Evolutionary conservation across 2,797 vertebrate species (phyloP).

Genomic region (Pangasius sanitwongsei): DNA sequence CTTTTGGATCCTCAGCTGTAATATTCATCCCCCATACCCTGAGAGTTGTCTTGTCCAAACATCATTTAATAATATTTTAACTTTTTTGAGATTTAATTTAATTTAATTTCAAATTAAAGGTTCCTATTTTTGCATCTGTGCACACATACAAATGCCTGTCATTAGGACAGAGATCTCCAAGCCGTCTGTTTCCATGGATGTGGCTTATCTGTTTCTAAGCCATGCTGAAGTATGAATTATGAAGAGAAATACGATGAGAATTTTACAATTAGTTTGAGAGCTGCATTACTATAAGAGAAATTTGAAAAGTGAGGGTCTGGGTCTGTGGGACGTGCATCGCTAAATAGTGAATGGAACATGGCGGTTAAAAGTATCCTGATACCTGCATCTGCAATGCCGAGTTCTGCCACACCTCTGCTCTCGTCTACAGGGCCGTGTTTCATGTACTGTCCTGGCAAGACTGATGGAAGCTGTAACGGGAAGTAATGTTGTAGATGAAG

Average conservation of each 20-base stretch:
- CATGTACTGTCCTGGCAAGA: constrained; percentile 60
- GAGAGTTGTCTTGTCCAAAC: not conserved
- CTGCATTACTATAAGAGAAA: not conserved
- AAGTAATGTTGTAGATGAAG: constrained; percentile 30
- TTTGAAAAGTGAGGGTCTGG: not conserved
- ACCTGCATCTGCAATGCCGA: constrained; percentile 63
- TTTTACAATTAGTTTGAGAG: not conserved
- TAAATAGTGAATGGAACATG: not conserved
- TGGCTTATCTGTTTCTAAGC: not conserved
- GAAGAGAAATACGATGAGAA: not conserved
- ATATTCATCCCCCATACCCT: not conserved
- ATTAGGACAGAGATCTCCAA: not conserved
- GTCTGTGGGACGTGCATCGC: not conserved
- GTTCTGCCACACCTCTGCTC: constrained; percentile 59
- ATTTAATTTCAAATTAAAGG: not conserved
- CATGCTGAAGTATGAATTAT: no score
- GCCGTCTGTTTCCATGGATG: not conserved
- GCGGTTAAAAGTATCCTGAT: constrained; percentile 23
- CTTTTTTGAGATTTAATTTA: not conserved
- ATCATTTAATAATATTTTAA: not conserved
- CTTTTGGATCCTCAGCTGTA: not conserved
- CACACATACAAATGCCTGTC: not conserved
- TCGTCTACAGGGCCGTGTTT: constrained; percentile 63
- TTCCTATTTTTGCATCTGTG: not conserved
- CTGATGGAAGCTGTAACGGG: constrained; percentile 66